Conservation (phyloP, 2,888 invertebrate genomes). For the Gastrophysa polygoni region DNA sequence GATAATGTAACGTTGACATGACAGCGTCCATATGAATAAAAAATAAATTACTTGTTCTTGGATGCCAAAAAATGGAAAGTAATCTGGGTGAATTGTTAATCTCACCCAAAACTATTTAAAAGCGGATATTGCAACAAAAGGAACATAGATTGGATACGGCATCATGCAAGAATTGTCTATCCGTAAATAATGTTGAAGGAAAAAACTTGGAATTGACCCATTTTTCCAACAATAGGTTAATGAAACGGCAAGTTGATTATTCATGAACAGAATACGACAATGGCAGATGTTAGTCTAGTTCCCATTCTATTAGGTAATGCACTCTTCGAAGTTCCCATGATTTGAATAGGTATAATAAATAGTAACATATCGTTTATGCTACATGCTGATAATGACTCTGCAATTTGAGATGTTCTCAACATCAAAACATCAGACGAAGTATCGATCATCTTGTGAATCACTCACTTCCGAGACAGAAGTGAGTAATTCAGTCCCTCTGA, state of each 20-base stretch:
- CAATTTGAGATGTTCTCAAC: conserved; percentile 11
- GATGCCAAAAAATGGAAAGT: conserved; percentile 21
- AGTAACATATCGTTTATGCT: conserved; percentile 44
- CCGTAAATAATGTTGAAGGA: conserved; percentile 15
- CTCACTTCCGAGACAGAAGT: no score
- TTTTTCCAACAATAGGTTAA: conserved; percentile 26
- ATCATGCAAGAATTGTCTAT: conserved; percentile 10
- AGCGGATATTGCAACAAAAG: conserved; percentile 5
- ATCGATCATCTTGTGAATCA: no score
- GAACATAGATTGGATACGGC: conserved; percentile 5
- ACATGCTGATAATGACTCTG: conserved; percentile 22
- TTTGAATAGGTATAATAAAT: conserved; percentile 44
- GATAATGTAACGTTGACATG: conserved; percentile 24
- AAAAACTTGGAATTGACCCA: conserved; percentile 27
- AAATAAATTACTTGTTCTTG: conserved; percentile 20
- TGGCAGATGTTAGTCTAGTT: conserved; percentile 44
- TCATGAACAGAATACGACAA: conserved; percentile 33
- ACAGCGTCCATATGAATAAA: conserved; percentile 16
- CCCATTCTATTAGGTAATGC: conserved; percentile 45
- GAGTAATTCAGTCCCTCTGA: no score
- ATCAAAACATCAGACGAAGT: no score
- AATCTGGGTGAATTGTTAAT: conserved; percentile 19
- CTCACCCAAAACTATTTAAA: conserved; percentile 20
- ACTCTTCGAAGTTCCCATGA: conserved; percentile 42
- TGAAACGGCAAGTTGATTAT: conserved; percentile 25